Conservation (phyloP, 2,113 vertebrate genomes). For the Stictonetta naevosa region DNA sequence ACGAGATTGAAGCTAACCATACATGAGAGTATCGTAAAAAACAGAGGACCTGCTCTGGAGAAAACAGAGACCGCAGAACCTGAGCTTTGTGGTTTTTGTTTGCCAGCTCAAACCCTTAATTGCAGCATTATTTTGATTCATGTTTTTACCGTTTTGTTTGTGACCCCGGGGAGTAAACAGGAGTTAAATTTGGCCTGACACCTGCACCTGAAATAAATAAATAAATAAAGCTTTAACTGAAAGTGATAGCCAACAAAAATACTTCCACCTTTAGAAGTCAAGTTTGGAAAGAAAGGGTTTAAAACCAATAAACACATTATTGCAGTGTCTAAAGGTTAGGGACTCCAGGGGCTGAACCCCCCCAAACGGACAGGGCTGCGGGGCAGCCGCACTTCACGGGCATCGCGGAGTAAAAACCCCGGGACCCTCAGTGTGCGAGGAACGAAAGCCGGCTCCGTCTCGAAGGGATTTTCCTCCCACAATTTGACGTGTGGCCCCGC, state of each 20-base stretch:
- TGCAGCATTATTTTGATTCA: background rate
- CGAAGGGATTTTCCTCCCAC: background rate
- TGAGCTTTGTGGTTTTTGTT: background rate
- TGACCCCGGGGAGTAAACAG: background rate
- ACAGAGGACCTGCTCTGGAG: background rate
- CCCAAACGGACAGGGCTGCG: background rate
- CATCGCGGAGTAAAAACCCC: background rate
- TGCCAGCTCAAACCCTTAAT: background rate
- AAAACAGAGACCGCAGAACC: background rate
- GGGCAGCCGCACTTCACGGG: background rate
- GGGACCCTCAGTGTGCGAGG: background rate
- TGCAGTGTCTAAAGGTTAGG: background rate
- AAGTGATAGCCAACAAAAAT: background rate
- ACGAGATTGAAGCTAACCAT: background rate
- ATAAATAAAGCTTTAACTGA: background rate
- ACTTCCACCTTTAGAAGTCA: background rate
- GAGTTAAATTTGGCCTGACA: background rate
- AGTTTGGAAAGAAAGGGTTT: background rate
- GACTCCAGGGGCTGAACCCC: background rate
- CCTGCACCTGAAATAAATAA: background rate
- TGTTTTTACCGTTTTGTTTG: background rate
- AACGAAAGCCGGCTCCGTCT: background rate
- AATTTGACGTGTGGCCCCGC: background rate
- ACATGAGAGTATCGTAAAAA: background rate
- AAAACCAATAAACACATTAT: background rate